Evolutionary conservation across 2,888 invertebrate genomes (phyloP), one percentile per base, ranked within the genome.

Genomic region (Drosophila affinis): DNA sequence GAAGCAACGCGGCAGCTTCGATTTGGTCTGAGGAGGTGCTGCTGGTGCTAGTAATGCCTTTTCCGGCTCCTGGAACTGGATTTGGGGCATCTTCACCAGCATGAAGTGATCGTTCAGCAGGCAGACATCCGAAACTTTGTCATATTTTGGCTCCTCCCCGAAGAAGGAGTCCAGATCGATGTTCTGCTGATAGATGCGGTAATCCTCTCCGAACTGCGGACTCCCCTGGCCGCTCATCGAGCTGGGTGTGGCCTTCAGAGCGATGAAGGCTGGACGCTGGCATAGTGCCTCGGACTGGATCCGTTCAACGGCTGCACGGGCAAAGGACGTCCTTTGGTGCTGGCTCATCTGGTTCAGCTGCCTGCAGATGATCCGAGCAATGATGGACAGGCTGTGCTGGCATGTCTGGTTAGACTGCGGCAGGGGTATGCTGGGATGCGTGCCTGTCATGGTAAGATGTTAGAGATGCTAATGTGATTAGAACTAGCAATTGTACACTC

Each of bases 101-200:
- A 91, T 91, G 34, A 78, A 91, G 63, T 91, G 87, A 78, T 91
- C 90, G 63, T 91, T 91, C 61, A 91, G 81, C 27, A 90, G 69
- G 56, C 89, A 90, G 46, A 90, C 82, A 71, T 91, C 90, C 7
- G 91, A 89, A 0, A 91, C 79, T 46, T 78, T 82, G 9, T 83
- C 85, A 56, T 72, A 80, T 53, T 72, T 81, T 34, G 74, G 75
- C 24, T 79, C 76, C 51, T 77, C 76, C 4, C 81, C 77, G 53
- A 91, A 91, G 55, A 91, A 87, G 0, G 83, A 75, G 12, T 81
- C 79, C 32, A 87, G 48, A 51, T 88, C 84, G 18, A 79, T 74
- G 27, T 80, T 84, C 52, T 89, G 87, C 56, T 88, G 84, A 72
- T 90, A 90, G 55, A 87, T 79, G 67, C 75, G 78, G 69, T 76